These are phyloP conservation scores for Rugalucina vietnamica DNA, from an alignment of 2,888 invertebrate genomes.

Conservation along the genomic window DNA sequence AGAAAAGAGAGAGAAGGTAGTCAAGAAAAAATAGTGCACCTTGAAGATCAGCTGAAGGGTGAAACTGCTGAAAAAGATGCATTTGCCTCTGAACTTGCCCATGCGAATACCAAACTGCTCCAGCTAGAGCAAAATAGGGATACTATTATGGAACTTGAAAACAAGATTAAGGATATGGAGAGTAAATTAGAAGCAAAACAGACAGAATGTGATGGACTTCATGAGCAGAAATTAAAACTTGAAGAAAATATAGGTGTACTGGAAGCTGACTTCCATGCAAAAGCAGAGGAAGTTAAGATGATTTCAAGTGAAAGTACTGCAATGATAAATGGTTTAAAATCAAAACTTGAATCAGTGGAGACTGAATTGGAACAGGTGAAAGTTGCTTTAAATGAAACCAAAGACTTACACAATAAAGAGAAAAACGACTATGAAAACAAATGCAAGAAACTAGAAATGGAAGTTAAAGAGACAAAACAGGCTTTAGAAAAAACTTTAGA, in stretches of 20 bases:
- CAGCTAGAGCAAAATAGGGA: slow-evolving; percentile 74
- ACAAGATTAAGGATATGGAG: slow-evolving; percentile 51
- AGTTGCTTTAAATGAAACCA: background rate
- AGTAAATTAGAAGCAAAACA: slow-evolving; percentile 52
- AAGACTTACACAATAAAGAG: background rate
- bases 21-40: slow-evolving; percentile 48
- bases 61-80: slow-evolving; percentile 70
- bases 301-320: background rate
- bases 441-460: slow-evolving; percentile 16
- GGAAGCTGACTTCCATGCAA: slow-evolving; percentile 23
- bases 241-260: background rate
- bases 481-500: slow-evolving; percentile 25
- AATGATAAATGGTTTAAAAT: slow-evolving; percentile 8
- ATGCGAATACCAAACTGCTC: slow-evolving; percentile 73
- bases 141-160: slow-evolving; percentile 72
- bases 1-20: slow-evolving; percentile 57
- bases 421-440: slow-evolving; percentile 26
- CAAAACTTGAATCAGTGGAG: slow-evolving; percentile 20
- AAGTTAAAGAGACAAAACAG: slow-evolving; percentile 24
- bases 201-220: slow-evolving; percentile 13
- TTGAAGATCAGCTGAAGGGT: slow-evolving; percentile 57
- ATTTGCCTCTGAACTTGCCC: slow-evolving; percentile 70
- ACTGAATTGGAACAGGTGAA: slow-evolving; percentile 19
- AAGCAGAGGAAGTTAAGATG: slow-evolving; percentile 24
- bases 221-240: background rate